Base-by-base conservation (phyloP, 2,888 invertebrate genomes). In the Caenorhabditis japonica region DNA sequence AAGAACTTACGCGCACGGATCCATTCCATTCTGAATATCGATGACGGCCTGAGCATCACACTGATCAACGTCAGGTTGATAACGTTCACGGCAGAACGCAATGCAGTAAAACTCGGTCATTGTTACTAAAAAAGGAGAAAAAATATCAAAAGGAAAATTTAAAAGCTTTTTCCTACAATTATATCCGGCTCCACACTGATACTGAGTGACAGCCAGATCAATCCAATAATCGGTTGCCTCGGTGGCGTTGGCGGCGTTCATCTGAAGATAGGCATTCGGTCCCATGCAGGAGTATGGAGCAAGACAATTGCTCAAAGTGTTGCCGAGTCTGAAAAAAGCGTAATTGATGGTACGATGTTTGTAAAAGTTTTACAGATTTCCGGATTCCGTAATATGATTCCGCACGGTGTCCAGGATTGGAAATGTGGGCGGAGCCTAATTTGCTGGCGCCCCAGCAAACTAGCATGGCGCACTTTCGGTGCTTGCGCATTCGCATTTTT, bases 61-160 rank as follows among this genome's bases (percentile, higher is more conserved):
- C 2, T 53, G 51, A 41, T 79, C 79, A 19, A 79, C 60, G 23
- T 69, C 60, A 15, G 68, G 53, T 34, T 75, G 59, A 38, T 76
- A 70, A 5, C 64, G 43, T 25, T 74, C 72, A 21, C 76, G 55
- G 27, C 76, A 76, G 52, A 68, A 72, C 1, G 71, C 76, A 30
- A 79, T 74, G 60, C 79, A 79, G 55, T 79, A 79, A 61, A 79
- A 76, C 38, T 79, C 75, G 36, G 68, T 59, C 69, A 72, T 79
- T 3, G 69, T 62, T 33, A 76, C 79, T 78, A 69, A 33, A 71
- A 62, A 52, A 0, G 5, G 38, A 23, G n/a, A 5, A 13, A 1
- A n/a, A n/a, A n/a, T n/a, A n/a, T 52, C 2, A n/a, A 52, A 23
- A 17, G 10, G 19, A 43, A 43, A 43, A 17, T 17, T 19, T 17